These are phyloP conservation scores for Homalodisca vitripennis DNA, from an alignment of 1,140 invertebrate species.

Conservation along the genomic window DNA sequence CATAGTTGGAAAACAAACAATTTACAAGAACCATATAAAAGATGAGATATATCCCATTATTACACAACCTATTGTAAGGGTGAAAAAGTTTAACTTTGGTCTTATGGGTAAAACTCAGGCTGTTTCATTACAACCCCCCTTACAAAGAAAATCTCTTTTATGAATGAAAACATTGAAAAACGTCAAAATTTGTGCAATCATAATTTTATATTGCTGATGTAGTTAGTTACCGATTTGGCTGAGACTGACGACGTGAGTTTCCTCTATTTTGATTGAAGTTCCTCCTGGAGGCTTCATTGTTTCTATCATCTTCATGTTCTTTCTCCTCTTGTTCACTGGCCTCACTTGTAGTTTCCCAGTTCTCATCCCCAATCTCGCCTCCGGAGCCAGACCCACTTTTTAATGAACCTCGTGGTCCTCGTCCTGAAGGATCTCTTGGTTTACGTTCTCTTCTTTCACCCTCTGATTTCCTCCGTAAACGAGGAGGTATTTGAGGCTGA, in stretches of 20 bases:
- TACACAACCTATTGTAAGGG: no score
- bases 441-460: constrained; percentile 37
- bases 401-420: constrained; percentile 9
- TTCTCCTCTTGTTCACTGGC: constrained; percentile 57
- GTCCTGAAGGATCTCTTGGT: constrained; percentile 21
- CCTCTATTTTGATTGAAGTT: not conserved
- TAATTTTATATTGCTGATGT: no score
- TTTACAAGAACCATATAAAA: no score
- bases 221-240: constrained; percentile 8
- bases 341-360: constrained; percentile 68
- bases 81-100: no score
- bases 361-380: constrained; percentile 51
- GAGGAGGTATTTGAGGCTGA: constrained; percentile 38
- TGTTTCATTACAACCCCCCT: no score
- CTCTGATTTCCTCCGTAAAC: constrained; percentile 43
- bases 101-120: no score
- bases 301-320: constrained; percentile 6
- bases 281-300: not conserved
- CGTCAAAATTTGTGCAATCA: no score
- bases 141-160: no score
- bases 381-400: constrained; percentile 27
- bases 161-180: no score
- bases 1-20: no score
- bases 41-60: no score
- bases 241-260: not conserved